These are phyloP conservation scores for Trissolcus brochymenae DNA, from an alignment of 2,888 invertebrate species.

Conservation along the genomic window DNA sequence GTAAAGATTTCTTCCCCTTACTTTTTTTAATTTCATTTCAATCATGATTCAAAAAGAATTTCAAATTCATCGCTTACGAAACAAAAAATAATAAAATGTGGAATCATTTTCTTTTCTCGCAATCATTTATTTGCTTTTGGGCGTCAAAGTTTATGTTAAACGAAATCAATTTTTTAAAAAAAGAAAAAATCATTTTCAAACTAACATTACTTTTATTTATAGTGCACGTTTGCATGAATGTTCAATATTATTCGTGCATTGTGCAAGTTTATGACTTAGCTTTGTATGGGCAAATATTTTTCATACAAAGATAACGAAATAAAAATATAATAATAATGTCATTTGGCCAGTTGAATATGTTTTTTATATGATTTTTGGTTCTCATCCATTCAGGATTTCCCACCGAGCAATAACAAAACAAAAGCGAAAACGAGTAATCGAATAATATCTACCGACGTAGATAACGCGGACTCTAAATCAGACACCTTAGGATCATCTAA, in stretches of 20 bases:
- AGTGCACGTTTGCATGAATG: slow-evolving; percentile 42
- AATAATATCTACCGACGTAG: slow-evolving; percentile 74
- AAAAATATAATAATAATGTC: no score
- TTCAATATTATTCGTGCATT: slow-evolving; percentile 30
- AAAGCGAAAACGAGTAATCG: slow-evolving; percentile 76
- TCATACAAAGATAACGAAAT: no score
- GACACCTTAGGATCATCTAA: slow-evolving; percentile 74
- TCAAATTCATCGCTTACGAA: slow-evolving; percentile 1
- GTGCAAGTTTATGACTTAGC: slow-evolving; percentile 26
- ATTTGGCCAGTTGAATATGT: background rate
- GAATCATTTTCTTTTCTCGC: no score
- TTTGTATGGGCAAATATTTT: slow-evolving; percentile 8
- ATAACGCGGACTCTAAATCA: slow-evolving; percentile 75
- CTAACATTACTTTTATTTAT: background rate
- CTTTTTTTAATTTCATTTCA: slow-evolving; percentile 60
- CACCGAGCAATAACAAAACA: slow-evolving; percentile 78
- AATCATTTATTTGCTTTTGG: no score
- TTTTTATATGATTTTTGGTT: background rate
- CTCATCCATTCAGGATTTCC: slow-evolving; percentile 79
- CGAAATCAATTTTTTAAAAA: background rate
- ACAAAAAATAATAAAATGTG: background rate
- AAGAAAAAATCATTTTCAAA: background rate
- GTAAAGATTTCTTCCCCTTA: slow-evolving; percentile 78
- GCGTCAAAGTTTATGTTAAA: background rate
- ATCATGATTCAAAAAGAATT: background rate